Base-by-base conservation (phyloP, 2,113 vertebrate species). In the Petrocephalus microphthalmus region DNA sequence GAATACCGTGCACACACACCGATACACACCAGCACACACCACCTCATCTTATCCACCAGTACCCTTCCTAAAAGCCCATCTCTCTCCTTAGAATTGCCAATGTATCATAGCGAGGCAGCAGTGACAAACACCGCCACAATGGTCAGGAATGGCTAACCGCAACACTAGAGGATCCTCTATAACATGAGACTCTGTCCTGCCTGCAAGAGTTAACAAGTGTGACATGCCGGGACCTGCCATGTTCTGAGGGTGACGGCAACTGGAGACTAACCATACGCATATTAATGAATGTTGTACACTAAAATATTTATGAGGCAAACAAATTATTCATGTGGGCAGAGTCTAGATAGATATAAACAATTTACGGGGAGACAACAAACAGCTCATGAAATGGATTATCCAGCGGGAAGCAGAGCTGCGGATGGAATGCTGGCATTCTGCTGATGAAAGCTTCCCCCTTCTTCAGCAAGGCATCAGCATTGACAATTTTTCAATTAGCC, bases 221-320 rank as follows among this genome's bases (percentile, higher is more conserved):
- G 51, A 83, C 37, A 49, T n/a, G 29, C 22, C 74, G 20, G 33
- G 42, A 42, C 60, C 37, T n/a, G 67, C 87, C 52, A 33, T 88
- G 74, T 83, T 78, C 87, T 88, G 85, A 89, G 52, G 15, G 81
- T 88, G 87, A 87, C 84, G 17, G 89, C 81, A 88, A 90, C 90
- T 91, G 89, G 89, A 92, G 91, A 93, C 92, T 91, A 91, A 89
- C 89, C 90, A 91, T 91, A 92, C 94, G 93, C 93, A 94, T 94
- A 94, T 94, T 95, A 95, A 95, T 94, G 93, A 95, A 90, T 87
- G 57, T 90, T 95, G 93, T 95, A 92, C 90, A 92, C 93, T 95
- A 92, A 95, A 95, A 95, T 95, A 96, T 96, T 95, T 94, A 96
- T 94, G 91, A 94, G 91, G 89, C 92, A 93, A 93, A 95, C 94